Base-by-base conservation (phyloP, 2,888 invertebrate species). In the Amiota communis region DNA sequence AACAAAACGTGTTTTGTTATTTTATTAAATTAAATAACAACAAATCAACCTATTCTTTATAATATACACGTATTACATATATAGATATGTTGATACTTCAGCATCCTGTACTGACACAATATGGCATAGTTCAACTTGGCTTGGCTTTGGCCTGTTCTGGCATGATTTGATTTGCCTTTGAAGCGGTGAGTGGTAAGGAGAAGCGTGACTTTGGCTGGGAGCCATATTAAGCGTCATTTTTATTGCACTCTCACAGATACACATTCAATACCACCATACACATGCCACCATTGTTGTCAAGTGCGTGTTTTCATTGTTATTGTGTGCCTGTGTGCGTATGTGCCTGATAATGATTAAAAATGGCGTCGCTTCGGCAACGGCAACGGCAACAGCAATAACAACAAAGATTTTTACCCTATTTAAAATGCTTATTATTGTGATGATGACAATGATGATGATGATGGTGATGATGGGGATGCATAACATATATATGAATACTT, bases 351-450 rank as follows among this genome's bases (percentile, higher is more conserved):
- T 78, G 78, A 78, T 77, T 81, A 75, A 81, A 81, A 78, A 77
- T 84, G 84, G 80, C 80, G 80, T 74, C 82, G 67, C 46, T 51
- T 15, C 64, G 17, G 10, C 51, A 23, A 53, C 56, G 47, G 64
- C 36, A 12, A 15, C n/a, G n/a, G n/a, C n/a, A n/a, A 23, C 23
- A 23, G 23, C 23, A 23, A 23, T 53, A 59, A 17, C 8, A 53
- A 36, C 36, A 36, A 36, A 36, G 36, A 36, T 36, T 1, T 53
- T 1, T 9, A n/a, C 49, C 57, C 74, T 70, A 74, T 74, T 78
- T 78, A 80, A 80, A 77, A 73, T 74, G 80, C 78, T 83, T 75
- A 80, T 75, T 78, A 70, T 74, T 48, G 56, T 71, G 74, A 71
- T 75, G 80, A 61, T 75, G 76, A 23, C 57, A 72, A 36, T 46